Conservation (phyloP, 2,888 invertebrate species). For the Gisinianus flammeolus region DNA sequence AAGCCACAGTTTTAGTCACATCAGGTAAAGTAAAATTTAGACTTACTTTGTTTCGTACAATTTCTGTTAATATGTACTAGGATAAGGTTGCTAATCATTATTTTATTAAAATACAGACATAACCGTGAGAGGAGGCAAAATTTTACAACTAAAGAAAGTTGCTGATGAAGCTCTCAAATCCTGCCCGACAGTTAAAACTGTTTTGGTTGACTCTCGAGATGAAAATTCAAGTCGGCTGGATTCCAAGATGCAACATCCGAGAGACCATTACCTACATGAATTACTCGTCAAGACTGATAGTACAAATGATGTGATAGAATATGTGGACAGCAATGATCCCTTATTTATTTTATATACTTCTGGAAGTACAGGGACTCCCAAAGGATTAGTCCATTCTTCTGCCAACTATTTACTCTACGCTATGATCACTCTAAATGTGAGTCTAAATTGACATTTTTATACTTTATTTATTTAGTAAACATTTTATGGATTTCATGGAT, state of each 20-base stretch:
- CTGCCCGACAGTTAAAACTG: constrained; percentile 62
- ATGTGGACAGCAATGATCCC: constrained; percentile 64
- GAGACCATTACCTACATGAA: constrained; percentile 60
- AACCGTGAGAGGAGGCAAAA: constrained; percentile 63
- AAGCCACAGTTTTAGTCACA: constrained; percentile 63
- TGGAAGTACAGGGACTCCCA: constrained; percentile 62
- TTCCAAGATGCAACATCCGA: constrained; percentile 45
- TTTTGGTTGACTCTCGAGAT: constrained; percentile 62
- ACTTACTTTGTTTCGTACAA: no score
- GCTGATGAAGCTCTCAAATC: constrained; percentile 62
- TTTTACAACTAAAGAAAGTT: constrained; percentile 62
- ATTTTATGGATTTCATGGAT: neutral
- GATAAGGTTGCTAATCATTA: no score
- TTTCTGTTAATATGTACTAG: no score
- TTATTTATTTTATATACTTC: constrained; percentile 66
- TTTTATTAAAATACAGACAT: no score
- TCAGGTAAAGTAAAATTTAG: no score
- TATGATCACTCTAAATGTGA: constrained; percentile 62
- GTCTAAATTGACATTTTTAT: no score
- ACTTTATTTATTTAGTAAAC: neutral
- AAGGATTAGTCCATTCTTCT: constrained; percentile 64
- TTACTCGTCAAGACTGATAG: constrained; percentile 60
- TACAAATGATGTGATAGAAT: constrained; percentile 61
- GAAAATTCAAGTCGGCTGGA: constrained; percentile 36
- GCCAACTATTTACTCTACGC: constrained; percentile 64